These are phyloP conservation scores for Xiphophorus hellerii DNA, from an alignment of 2,113 vertebrate genomes.

Conservation along the genomic window DNA sequence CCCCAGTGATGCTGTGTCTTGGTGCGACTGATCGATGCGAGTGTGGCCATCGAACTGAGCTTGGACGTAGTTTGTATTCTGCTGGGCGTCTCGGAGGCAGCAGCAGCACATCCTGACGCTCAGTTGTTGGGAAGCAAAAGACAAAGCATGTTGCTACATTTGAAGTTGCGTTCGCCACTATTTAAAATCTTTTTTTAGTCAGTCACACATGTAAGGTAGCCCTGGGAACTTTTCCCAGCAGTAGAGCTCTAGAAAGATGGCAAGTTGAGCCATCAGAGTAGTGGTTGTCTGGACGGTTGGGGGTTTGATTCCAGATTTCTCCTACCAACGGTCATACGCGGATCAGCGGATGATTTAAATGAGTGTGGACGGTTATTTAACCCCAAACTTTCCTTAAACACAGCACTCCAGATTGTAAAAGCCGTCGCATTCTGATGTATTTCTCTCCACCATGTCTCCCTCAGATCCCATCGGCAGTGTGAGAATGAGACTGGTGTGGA, in stretches of 20 bases:
- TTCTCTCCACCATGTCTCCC: slow-evolving; percentile 30
- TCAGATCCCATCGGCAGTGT: slow-evolving; percentile 62
- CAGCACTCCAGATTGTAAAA: not conserved
- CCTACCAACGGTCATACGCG: too few species aligned
- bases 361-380: too few species aligned
- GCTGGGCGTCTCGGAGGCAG: slow-evolving; percentile 61
- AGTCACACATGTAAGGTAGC: not conserved
- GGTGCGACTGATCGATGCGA: slow-evolving; percentile 65
- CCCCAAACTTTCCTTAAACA: not conserved
- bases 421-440: slow-evolving; percentile 1
- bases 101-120: slow-evolving; percentile 54
- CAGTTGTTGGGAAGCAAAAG: slow-evolving; percentile 54
- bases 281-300: not conserved
- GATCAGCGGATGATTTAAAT: too few species aligned
- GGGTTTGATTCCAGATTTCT: too few species aligned
- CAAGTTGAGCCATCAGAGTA: not conserved
- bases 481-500: slow-evolving; percentile 84
- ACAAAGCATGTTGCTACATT: slow-evolving; percentile 12
- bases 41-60: slow-evolving; percentile 62
- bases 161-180: slow-evolving; percentile 4
- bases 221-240: slow-evolving; percentile 1
- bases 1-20: slow-evolving; percentile 55
- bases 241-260: too few species aligned
- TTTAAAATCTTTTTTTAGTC: slow-evolving; percentile 4
- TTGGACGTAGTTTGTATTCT: slow-evolving; percentile 72